phyloP scores from a whole-genome alignment of 2,797 vertebrate genomes.

The Arrhamphus sclerolepis region DNA sequence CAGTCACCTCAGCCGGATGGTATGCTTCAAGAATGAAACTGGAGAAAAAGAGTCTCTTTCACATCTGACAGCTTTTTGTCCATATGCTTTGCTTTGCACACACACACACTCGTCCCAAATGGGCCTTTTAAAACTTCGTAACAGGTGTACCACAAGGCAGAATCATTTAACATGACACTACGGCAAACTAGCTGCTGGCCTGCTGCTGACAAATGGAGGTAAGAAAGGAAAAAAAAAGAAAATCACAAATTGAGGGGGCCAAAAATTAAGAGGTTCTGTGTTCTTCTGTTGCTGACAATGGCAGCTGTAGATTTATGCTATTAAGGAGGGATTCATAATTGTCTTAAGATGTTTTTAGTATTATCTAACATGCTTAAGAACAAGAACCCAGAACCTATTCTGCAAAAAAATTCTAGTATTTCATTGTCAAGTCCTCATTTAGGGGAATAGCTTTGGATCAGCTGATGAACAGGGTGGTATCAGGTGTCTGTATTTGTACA shows the following conservation, averaged over 20 bases:
- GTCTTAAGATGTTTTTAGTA: slow-evolving; percentile 54
- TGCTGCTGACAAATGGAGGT: slow-evolving; percentile 28
- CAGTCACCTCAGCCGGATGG: slow-evolving; percentile 18
- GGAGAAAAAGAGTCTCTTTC: slow-evolving; percentile 18
- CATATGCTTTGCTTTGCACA: slow-evolving; percentile 26
- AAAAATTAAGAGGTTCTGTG: background rate
- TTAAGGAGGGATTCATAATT: slow-evolving; percentile 71
- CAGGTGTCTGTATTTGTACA: slow-evolving; percentile 40
- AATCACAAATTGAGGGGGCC: slow-evolving; percentile 50
- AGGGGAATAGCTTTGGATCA: no score
- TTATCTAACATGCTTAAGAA: slow-evolving; percentile 37
- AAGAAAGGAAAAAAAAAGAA: slow-evolving; percentile 33
- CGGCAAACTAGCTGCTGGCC: slow-evolving; percentile 45
- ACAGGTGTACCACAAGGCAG: slow-evolving; percentile 72
- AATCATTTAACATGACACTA: slow-evolving; percentile 72
- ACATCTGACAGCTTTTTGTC: slow-evolving; percentile 31
- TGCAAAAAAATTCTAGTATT: slow-evolving; percentile 40
- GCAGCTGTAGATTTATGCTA: background rate
- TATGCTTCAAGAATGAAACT: slow-evolving; percentile 49
- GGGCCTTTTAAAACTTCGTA: slow-evolving; percentile 67
- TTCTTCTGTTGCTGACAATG: no score
- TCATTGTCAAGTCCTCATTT: no score
- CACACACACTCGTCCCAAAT: slow-evolving; percentile 12
- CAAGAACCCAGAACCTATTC: slow-evolving; percentile 28
- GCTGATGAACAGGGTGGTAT: background rate